phyloP scores from a whole-genome alignment of 2,113 vertebrate genomes.

The Phoxinus phoxinus region DNA sequence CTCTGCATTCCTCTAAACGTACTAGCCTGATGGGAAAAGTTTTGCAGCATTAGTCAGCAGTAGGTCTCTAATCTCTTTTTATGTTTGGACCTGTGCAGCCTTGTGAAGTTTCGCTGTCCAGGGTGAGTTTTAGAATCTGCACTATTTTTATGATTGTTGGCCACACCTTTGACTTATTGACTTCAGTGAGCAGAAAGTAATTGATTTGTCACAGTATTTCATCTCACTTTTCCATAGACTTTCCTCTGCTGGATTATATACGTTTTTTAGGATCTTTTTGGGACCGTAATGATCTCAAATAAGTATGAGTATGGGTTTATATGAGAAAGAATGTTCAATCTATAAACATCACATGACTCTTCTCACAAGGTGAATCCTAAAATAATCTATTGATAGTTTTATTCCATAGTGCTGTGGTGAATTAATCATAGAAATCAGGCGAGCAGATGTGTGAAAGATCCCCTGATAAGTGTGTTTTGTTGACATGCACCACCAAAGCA shows the following conservation, averaged over 20 bases:
- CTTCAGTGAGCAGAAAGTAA: neutral
- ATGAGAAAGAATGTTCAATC: neutral
- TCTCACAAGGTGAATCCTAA: neutral
- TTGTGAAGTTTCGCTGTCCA: neutral
- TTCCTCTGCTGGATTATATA: neutral
- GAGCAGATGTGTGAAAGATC: constrained; percentile 31
- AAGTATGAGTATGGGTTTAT: neutral
- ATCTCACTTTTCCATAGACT: neutral
- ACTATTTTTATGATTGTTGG: constrained; percentile 17
- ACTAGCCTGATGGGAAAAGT: neutral
- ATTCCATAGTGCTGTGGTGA: neutral
- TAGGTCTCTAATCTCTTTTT: neutral
- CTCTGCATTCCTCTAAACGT: neutral
- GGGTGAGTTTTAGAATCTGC: constrained; percentile 4
- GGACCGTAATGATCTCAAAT: neutral
- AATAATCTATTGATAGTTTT: neutral
- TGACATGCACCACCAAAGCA: neutral
- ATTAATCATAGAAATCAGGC: constrained; percentile 10
- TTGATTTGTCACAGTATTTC: neutral
- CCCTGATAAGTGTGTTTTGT: constrained; percentile 6
- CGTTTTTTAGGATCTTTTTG: neutral
- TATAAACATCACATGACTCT: neutral
- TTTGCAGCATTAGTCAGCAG: constrained; percentile 15
- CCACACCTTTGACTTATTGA: constrained; percentile 13
- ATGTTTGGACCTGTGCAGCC: neutral